Conservation (phyloP, 2,797 vertebrate species). For the Knipowitschia caucasica region DNA sequence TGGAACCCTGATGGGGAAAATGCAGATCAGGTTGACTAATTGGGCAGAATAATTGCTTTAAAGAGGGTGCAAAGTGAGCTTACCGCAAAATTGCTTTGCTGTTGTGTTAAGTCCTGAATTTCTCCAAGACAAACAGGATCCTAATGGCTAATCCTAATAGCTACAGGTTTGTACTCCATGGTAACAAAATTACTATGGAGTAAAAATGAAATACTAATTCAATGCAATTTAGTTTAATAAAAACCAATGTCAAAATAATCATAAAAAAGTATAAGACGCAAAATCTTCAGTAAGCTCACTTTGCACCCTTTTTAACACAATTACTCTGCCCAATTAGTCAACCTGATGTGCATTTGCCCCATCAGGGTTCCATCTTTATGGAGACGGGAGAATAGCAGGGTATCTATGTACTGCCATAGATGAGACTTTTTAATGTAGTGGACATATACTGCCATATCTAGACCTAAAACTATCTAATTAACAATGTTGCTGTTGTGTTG, state of each 20-base stretch:
- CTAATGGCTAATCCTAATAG: slow-evolving; percentile 75
- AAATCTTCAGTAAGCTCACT: slow-evolving; percentile 40
- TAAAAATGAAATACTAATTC: too few relatives aligned
- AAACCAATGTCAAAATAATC: neutral
- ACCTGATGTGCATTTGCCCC: slow-evolving; percentile 85
- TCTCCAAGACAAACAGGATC: slow-evolving; percentile 64
- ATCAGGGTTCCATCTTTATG: slow-evolving; percentile 86
- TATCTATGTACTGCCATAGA: too few relatives aligned
- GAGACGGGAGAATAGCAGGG: too few relatives aligned
- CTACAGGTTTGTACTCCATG: slow-evolving; percentile 46
- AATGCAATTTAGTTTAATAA: too few relatives aligned
- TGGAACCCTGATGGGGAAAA: slow-evolving; percentile 86
- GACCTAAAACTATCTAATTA: too few relatives aligned
- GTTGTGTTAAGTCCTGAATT: slow-evolving; percentile 77
- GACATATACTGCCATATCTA: too few relatives aligned
- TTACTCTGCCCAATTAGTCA: slow-evolving; percentile 94
- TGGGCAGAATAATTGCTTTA: slow-evolving; percentile 89
- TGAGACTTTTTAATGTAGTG: too few relatives aligned
- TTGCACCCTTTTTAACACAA: slow-evolving; percentile 75
- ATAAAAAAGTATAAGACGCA: neutral
- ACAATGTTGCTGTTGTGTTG: neutral
- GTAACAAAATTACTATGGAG: neutral
- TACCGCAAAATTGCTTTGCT: slow-evolving; percentile 77
- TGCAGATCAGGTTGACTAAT: slow-evolving; percentile 91
- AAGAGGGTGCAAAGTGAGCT: slow-evolving; percentile 56